phyloP scores from a whole-genome alignment of 2,888 invertebrate genomes.

The Stegophylla sp. region DNA sequence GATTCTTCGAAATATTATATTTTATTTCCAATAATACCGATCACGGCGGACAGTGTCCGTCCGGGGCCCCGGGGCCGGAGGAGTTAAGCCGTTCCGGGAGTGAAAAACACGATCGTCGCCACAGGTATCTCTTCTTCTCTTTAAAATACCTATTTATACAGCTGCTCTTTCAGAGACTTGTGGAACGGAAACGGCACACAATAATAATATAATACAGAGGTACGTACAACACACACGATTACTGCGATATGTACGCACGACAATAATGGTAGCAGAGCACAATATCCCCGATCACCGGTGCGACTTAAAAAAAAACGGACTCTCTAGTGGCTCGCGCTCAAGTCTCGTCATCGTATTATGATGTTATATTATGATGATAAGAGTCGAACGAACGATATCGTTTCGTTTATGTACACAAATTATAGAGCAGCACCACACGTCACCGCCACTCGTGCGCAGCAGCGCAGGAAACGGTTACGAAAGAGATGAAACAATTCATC shows the following conservation, averaged over 20 bases:
- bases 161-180: too few relatives aligned
- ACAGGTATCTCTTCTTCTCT: too few relatives aligned
- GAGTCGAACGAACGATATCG: too few relatives aligned
- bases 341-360: neutral
- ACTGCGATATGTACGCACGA: neutral
- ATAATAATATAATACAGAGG: neutral
- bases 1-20: too few relatives aligned
- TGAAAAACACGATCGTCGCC: too few relatives aligned
- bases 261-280: neutral
- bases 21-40: too few relatives aligned
- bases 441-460: neutral
- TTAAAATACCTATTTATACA: too few relatives aligned
- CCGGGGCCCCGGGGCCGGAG: too few relatives aligned
- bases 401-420: neutral
- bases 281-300: neutral
- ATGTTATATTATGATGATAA: neutral
- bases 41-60: too few relatives aligned
- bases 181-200: neutral
- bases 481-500: neutral
- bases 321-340: neutral
- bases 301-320: neutral
- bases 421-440: neutral
- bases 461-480: neutral
- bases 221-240: too few relatives aligned
- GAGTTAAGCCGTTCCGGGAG: too few relatives aligned